phyloP scores from a whole-genome alignment of 2,888 invertebrate genomes.

The Hoplodrina blanda region DNA sequence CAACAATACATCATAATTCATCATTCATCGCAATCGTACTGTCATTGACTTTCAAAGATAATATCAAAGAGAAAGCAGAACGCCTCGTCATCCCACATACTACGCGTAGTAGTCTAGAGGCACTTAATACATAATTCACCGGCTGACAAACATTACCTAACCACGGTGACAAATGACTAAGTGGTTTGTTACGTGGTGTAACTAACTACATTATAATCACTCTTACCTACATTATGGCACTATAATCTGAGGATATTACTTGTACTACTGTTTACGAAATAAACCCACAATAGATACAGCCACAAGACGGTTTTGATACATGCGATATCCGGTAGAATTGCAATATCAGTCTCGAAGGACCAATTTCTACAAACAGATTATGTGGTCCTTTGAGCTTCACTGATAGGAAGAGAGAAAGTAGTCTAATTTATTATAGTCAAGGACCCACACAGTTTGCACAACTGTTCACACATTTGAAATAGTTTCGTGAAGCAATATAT shows the following conservation, averaged over 20 bases:
- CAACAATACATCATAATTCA: not conserved
- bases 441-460: conserved; percentile 37
- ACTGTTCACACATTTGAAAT: conserved; percentile 38
- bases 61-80: conserved; percentile 46
- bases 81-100: conserved; percentile 20
- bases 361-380: conserved; percentile 10
- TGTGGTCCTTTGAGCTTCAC: not conserved
- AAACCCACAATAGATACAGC: conserved; percentile 5
- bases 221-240: conserved; percentile 39
- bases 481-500: conserved; percentile 46
- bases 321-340: not conserved
- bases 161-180: conserved; percentile 45
- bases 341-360: conserved; percentile 8
- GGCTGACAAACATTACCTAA: conserved; percentile 42
- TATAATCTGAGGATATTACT: conserved; percentile 34
- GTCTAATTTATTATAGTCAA: conserved; percentile 3
- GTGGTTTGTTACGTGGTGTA: conserved; percentile 45
- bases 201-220: conserved; percentile 56
- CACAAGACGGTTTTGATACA: conserved; percentile 12
- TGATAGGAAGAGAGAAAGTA: conserved; percentile 14
- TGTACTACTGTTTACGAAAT: conserved; percentile 22
- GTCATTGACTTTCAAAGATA: conserved; percentile 45
- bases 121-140: conserved; percentile 31
- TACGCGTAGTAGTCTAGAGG: conserved; percentile 15
- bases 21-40: conserved; percentile 13